Conservation (phyloP, 2,113 vertebrate species). For the Athene cunicularia region DNA sequence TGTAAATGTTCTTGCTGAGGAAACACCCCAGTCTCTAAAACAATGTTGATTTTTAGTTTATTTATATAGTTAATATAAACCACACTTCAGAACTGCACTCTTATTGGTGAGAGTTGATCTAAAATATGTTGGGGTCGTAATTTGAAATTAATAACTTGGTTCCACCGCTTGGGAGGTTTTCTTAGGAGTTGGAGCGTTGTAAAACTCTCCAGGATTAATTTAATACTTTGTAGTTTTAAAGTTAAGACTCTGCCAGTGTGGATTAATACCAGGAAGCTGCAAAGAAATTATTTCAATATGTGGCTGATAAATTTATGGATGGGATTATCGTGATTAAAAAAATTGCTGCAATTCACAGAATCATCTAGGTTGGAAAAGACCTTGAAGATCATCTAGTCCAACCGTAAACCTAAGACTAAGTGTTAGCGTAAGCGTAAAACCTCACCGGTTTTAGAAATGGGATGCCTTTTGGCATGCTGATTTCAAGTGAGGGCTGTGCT, state of each 20-base stretch:
- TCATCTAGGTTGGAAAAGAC: too few relatives aligned
- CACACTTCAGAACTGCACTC: background rate
- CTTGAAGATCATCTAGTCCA: too few relatives aligned
- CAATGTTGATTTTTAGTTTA: background rate
- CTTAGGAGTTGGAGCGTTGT: background rate
- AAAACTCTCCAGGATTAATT: background rate
- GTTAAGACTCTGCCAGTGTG: background rate
- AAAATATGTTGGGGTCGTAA: background rate
- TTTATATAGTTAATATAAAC: background rate
- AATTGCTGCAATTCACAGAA: background rate
- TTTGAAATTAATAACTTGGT: background rate
- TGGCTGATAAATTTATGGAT: background rate
- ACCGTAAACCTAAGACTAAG: background rate
- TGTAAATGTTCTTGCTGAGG: background rate
- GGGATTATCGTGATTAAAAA: background rate
- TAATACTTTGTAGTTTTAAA: background rate
- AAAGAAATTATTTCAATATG: background rate
- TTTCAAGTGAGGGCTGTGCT: background rate
- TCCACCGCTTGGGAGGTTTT: background rate
- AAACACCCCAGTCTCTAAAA: background rate
- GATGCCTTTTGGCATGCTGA: background rate
- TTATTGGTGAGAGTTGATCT: background rate
- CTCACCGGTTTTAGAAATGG: background rate
- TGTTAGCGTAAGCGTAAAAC: background rate
- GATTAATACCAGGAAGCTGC: background rate